These are phyloP conservation scores for Pocillopora verrucosa DNA, from an alignment of 64 coral and sea anemone genomes.

Conservation along the genomic window DNA sequence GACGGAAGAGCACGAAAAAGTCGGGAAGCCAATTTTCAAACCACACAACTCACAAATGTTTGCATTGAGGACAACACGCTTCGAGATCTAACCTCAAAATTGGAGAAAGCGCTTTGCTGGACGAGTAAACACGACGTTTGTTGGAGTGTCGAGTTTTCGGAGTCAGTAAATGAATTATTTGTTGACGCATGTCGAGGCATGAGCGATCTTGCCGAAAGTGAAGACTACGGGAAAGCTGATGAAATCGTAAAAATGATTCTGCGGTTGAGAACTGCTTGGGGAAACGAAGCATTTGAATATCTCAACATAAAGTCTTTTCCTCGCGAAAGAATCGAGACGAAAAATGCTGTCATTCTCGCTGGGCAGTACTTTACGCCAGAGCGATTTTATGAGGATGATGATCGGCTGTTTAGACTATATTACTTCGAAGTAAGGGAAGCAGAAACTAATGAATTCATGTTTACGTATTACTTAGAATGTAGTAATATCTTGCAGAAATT, in stretches of 20 bases:
- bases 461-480: slow-evolving; percentile 67
- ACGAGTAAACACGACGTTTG: slow-evolving; percentile 13
- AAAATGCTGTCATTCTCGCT: slow-evolving; percentile 14
- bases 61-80: neutral
- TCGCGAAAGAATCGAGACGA: slow-evolving; percentile 45
- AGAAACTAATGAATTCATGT: slow-evolving; percentile 1
- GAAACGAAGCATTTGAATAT: slow-evolving; percentile 3
- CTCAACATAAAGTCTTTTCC: slow-evolving; percentile 49
- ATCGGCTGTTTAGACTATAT: slow-evolving; percentile 28
- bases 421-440: slow-evolving; percentile 42
- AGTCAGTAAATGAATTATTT: slow-evolving; percentile 15
- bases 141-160: slow-evolving; percentile 19
- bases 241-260: slow-evolving; percentile 39
- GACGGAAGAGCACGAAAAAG: no score
- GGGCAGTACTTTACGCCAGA: slow-evolving; percentile 46
- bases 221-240: slow-evolving; percentile 2
- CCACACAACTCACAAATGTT: slow-evolving; percentile 14
- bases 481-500: slow-evolving; percentile 42
- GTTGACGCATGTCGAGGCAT: slow-evolving; percentile 21
- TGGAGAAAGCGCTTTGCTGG: slow-evolving; percentile 43
- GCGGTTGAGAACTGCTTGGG: slow-evolving; percentile 30
- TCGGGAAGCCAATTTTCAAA: neutral
- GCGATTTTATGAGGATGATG: slow-evolving; percentile 39
- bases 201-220: slow-evolving; percentile 6
- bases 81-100: neutral